Evolutionary conservation across 2,113 vertebrate species (phyloP).

Genomic region (Cyprinodon brontotheroides): DNA sequence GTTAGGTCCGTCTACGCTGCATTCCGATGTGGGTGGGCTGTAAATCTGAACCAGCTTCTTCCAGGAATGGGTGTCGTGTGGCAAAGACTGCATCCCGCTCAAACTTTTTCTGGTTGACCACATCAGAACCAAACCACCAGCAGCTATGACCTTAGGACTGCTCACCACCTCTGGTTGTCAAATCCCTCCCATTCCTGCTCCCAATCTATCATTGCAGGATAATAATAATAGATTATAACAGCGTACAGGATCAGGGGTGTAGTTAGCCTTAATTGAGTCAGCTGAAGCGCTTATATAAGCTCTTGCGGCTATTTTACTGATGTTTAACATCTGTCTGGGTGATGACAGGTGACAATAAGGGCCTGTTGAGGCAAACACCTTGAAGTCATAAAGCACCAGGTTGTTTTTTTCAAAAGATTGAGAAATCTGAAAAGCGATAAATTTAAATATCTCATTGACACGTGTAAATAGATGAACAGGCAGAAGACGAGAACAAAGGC

Average conservation of each 20-base stretch:
- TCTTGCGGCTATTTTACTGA: slow-evolving; percentile 16
- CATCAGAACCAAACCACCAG: slow-evolving; percentile 48
- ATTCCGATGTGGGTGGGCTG: slow-evolving; percentile 74
- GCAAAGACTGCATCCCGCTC: slow-evolving; percentile 38
- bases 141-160: slow-evolving; percentile 38
- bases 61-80: slow-evolving; percentile 40
- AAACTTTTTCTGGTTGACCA: slow-evolving; percentile 41
- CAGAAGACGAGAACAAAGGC: no score
- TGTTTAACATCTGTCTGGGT: slow-evolving; percentile 38
- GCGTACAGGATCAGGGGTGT: slow-evolving; percentile 12
- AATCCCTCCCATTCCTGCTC: slow-evolving; percentile 34
- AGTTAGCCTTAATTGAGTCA: slow-evolving; percentile 25
- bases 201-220: slow-evolving; percentile 49
- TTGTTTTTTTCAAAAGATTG: background rate
- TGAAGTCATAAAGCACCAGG: background rate
- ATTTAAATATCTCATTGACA: background rate
- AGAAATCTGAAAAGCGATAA: background rate
- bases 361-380: slow-evolving; percentile 4
- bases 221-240: slow-evolving; percentile 44
- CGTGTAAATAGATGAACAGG: no score
- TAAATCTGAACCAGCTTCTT: slow-evolving; percentile 68
- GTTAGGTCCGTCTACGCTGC: slow-evolving; percentile 46
- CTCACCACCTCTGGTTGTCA: slow-evolving; percentile 42
- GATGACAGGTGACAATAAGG: slow-evolving; percentile 28
- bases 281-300: slow-evolving; percentile 35